These are phyloP conservation scores for Callyntrura guangdongensis DNA, from an alignment of 2,888 invertebrate species.

Conservation along the genomic window DNA sequence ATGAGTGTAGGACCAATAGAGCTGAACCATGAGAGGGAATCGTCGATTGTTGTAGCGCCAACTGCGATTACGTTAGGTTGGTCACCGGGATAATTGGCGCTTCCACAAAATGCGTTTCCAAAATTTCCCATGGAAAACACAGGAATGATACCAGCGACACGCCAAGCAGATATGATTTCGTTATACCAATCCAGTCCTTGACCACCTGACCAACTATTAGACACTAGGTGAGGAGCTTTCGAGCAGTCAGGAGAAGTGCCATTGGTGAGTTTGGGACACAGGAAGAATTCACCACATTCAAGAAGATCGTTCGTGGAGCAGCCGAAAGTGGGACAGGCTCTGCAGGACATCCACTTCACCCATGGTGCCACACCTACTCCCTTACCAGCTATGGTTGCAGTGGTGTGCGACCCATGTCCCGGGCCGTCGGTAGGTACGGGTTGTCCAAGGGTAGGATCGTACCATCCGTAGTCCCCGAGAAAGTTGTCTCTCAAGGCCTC, in stretches of 20 bases:
- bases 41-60: constrained; percentile 65
- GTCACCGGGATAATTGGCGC: constrained; percentile 61
- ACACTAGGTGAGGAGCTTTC: constrained; percentile 64
- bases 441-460: constrained; percentile 12
- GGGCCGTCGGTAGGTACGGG: not conserved
- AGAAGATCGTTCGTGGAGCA: constrained; percentile 22
- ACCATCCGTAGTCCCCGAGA: constrained; percentile 63
- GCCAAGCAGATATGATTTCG: constrained; percentile 65
- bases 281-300: constrained; percentile 59
- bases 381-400: constrained; percentile 46
- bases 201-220: constrained; percentile 64
- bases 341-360: constrained; percentile 64
- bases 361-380: constrained; percentile 71
- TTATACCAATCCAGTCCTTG: constrained; percentile 54
- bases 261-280: constrained; percentile 59
- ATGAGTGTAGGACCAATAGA: constrained; percentile 61
- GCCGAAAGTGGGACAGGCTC: constrained; percentile 45
- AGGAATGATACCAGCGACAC: constrained; percentile 68
- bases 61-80: constrained; percentile 58
- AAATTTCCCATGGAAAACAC: constrained; percentile 71
- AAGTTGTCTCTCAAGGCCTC: constrained; percentile 68
- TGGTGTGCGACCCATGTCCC: constrained; percentile 70
- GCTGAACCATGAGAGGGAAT: constrained; percentile 61
- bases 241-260: constrained; percentile 58
- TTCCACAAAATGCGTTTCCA: constrained; percentile 58